Conservation (phyloP, 1,140 invertebrate genomes). For the Drosophila ironensis region DNA sequence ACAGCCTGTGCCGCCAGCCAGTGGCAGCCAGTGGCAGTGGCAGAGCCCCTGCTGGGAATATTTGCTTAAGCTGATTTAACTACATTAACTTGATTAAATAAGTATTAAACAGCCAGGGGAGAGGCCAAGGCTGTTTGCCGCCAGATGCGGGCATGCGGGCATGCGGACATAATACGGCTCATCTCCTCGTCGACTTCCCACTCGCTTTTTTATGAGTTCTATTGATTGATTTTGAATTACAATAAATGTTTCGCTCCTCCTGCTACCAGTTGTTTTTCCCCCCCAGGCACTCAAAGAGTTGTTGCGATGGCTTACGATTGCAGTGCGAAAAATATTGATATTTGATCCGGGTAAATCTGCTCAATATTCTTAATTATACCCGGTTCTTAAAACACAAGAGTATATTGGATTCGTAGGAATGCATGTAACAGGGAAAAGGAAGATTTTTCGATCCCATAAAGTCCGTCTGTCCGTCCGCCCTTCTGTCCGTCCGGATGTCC, state of each 20-base stretch:
- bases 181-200: constrained; percentile 7
- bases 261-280: constrained; percentile 26
- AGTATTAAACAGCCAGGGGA: constrained; percentile 64
- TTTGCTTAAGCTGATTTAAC: constrained; percentile 80
- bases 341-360: too few relatives aligned
- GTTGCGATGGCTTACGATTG: background rate
- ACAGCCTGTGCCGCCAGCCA: too few relatives aligned
- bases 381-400: too few relatives aligned
- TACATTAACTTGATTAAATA: constrained; percentile 81
- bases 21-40: too few relatives aligned
- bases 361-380: too few relatives aligned
- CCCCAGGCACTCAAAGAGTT: constrained; percentile 12
- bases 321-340: background rate
- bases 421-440: too few relatives aligned
- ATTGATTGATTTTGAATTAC: constrained; percentile 76
- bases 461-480: too few relatives aligned
- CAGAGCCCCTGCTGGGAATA: constrained; percentile 53
- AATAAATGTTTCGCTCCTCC: constrained; percentile 48
- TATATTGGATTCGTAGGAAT: too few relatives aligned
- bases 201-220: constrained; percentile 44
- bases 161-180: constrained; percentile 1
- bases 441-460: too few relatives aligned
- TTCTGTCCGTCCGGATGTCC: too few relatives aligned
- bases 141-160: constrained; percentile 19
- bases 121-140: background rate